Percentiles rank a stretch among this genome's conserved stretches.
These are phyloP conservation scores for Phyllopteryx taeniolatus DNA, from an alignment of 2,113 vertebrate species.

Conservation along the genomic window DNA sequence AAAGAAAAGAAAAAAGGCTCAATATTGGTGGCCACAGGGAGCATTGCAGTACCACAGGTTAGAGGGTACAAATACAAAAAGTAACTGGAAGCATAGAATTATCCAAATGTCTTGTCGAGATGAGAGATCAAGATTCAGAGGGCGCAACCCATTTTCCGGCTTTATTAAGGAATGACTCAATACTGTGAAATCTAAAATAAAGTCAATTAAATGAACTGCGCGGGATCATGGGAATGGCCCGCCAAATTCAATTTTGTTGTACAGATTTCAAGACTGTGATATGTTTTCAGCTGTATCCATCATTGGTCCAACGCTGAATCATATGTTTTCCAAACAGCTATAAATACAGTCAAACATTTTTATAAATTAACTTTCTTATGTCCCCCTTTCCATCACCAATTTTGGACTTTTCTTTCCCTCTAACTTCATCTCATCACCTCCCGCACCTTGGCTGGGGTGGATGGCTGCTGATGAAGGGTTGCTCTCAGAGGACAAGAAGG, in stretches of 20 bases:
- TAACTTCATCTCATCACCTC: constrained; percentile 27
- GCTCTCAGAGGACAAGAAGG: constrained; percentile 55
- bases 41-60: no score
- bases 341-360: constrained; percentile 53
- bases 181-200: neutral
- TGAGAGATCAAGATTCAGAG: no score
- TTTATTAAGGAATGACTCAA: neutral
- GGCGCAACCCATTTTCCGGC: neutral
- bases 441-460: constrained; percentile 45
- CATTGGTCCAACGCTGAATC: constrained; percentile 46
- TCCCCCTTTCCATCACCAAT: constrained; percentile 48
- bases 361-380: constrained; percentile 47
- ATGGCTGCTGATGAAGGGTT: constrained; percentile 63
- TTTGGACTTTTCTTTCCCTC: constrained; percentile 59
- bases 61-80: no score
- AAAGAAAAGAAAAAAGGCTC: no score
- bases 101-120: no score
- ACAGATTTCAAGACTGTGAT: neutral
- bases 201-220: neutral
- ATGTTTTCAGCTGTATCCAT: neutral
- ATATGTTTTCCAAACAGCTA: constrained; percentile 39
- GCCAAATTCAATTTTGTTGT: neutral
- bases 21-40: no score
- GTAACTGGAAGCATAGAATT: no score
- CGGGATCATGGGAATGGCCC: neutral